Conservation (phyloP, 2,113 vertebrate species). For the Sinocyclocheilus grahami region DNA sequence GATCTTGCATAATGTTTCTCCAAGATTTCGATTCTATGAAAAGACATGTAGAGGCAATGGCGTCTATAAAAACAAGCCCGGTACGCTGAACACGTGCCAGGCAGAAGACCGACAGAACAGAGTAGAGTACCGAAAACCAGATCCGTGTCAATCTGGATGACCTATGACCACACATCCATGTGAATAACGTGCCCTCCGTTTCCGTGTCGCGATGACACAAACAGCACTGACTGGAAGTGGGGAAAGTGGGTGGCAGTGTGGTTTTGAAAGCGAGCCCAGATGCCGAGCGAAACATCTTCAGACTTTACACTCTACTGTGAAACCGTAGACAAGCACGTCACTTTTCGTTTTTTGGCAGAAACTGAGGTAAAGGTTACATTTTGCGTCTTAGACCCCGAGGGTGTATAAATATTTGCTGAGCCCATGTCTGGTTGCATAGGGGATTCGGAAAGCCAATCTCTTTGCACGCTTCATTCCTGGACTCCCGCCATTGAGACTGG, state of each 20-base stretch:
- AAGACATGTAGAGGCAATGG: slow-evolving; percentile 47
- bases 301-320: neutral
- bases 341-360: slow-evolving; percentile 31
- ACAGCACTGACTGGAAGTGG: neutral
- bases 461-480: slow-evolving; percentile 31
- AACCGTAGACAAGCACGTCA: slow-evolving; percentile 37
- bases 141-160: slow-evolving; percentile 47
- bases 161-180: neutral
- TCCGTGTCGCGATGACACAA: neutral
- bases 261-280: slow-evolving; percentile 8
- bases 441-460: slow-evolving; percentile 51
- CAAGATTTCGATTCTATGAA: neutral
- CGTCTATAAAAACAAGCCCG: slow-evolving; percentile 24
- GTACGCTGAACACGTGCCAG: slow-evolving; percentile 13
- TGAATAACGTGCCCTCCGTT: neutral
- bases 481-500: slow-evolving; percentile 1
- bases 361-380: slow-evolving; percentile 39
- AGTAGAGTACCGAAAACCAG: slow-evolving; percentile 47
- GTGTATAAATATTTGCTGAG: slow-evolving; percentile 60
- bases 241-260: neutral
- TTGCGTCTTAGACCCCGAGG: slow-evolving; percentile 12
- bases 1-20: slow-evolving; percentile 21
- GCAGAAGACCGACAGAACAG: neutral
- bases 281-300: slow-evolving; percentile 4
- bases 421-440: slow-evolving; percentile 64